Conservation (phyloP, 2,797 vertebrate genomes). For the Oreortyx pictus region DNA sequence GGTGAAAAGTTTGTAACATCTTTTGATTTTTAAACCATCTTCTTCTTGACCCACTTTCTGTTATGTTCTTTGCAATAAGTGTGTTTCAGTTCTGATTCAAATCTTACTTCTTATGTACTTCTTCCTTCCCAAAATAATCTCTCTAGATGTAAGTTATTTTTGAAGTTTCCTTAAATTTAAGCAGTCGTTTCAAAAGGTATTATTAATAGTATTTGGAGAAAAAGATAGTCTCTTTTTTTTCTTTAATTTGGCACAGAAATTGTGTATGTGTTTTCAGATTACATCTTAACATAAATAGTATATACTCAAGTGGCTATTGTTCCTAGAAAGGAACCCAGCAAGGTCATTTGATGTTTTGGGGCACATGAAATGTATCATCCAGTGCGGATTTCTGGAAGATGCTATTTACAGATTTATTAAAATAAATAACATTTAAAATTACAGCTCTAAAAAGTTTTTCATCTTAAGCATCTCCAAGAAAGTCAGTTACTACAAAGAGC, state of each 20-base stretch:
- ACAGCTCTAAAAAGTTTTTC: background rate
- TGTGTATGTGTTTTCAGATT: conserved; percentile 7
- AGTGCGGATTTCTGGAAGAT: background rate
- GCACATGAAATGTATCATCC: background rate
- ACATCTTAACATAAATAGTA: conserved; percentile 35
- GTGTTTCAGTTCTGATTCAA: background rate
- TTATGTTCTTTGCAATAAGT: background rate
- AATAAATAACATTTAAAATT: background rate
- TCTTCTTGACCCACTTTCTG: background rate
- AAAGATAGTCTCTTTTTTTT: background rate
- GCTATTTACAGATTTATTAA: conserved; percentile 29
- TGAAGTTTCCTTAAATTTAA: background rate
- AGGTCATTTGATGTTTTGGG: background rate
- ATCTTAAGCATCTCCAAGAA: background rate
- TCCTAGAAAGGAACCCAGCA: background rate
- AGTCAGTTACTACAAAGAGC: background rate
- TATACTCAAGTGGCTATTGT: conserved; percentile 36
- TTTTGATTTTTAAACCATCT: background rate
- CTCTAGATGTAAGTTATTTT: background rate
- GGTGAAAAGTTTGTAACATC: background rate
- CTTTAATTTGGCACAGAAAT: conserved; percentile 7
- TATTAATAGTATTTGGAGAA: conserved; percentile 12
- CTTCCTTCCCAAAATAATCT: background rate
- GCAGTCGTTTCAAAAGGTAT: background rate
- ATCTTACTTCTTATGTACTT: background rate